Evolutionary conservation across 2,113 vertebrate species (phyloP).

Genomic region (Sorex araneus): DNA sequence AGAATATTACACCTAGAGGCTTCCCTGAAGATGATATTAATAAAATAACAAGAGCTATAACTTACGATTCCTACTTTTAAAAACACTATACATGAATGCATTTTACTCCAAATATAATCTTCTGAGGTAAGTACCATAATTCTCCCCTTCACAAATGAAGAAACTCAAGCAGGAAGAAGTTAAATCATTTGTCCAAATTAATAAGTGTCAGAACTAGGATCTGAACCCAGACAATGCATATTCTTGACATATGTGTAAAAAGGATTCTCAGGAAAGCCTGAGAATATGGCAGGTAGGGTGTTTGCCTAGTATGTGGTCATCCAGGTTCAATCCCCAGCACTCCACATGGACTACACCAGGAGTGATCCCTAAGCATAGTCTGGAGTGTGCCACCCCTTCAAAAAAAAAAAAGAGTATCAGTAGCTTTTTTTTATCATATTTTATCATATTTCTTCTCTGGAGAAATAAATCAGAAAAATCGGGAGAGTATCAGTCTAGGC

Average conservation of each 20-base stretch:
- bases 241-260: neutral
- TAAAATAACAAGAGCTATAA: slow-evolving; percentile 17
- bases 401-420: too few relatives aligned
- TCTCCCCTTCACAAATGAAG: neutral
- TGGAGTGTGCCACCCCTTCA: too few relatives aligned
- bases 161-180: neutral
- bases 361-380: too few relatives aligned
- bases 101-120: neutral
- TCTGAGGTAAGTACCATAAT: neutral
- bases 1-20: neutral
- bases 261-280: neutral
- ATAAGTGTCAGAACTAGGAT: neutral
- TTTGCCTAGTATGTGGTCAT: too few relatives aligned
- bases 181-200: neutral
- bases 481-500: neutral
- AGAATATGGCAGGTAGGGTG: too few relatives aligned
- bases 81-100: slow-evolving; percentile 6
- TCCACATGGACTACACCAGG: too few relatives aligned
- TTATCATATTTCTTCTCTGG: too few relatives aligned
- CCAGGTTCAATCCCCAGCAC: too few relatives aligned
- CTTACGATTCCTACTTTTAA: neutral
- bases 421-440: too few relatives aligned
- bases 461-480: neutral
- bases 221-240: neutral
- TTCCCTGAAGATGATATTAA: slow-evolving; percentile 4